These are phyloP conservation scores for Catostomus latipinnis DNA, from an alignment of 2,797 vertebrate genomes.

Conservation along the genomic window DNA sequence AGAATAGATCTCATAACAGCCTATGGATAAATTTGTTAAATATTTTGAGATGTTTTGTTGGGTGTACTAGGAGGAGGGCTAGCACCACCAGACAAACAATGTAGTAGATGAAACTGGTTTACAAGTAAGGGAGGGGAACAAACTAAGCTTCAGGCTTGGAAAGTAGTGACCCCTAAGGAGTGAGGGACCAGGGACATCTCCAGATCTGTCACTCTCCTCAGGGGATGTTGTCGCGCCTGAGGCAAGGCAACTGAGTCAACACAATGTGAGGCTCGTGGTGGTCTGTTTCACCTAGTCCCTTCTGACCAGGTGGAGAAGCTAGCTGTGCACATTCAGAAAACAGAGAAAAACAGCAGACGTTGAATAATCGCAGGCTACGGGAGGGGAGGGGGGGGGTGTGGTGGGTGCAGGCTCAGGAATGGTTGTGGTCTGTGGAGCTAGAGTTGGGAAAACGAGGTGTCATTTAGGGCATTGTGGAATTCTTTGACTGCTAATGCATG, in stretches of 20 bases:
- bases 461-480: slow-evolving; percentile 52
- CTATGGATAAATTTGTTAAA: slow-evolving; percentile 4
- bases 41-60: slow-evolving; percentile 17
- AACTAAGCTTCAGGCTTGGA: slow-evolving; percentile 68
- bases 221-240: slow-evolving; percentile 74
- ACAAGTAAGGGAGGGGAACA: slow-evolving; percentile 55
- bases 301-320: slow-evolving; percentile 63
- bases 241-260: slow-evolving; percentile 79
- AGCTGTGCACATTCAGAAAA: slow-evolving; percentile 68
- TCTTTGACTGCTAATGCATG: slow-evolving; percentile 46
- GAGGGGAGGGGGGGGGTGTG: slow-evolving; percentile 47
- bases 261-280: slow-evolving; percentile 60
- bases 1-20: background rate
- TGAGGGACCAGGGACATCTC: slow-evolving; percentile 57
- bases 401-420: slow-evolving; percentile 39
- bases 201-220: slow-evolving; percentile 68
- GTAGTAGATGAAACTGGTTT: slow-evolving; percentile 45
- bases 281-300: slow-evolving; percentile 63
- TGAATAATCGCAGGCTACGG: slow-evolving; percentile 66
- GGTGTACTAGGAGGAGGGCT: slow-evolving; percentile 33
- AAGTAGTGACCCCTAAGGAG: slow-evolving; percentile 56
- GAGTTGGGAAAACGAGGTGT: slow-evolving; percentile 52
- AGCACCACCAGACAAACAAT: slow-evolving; percentile 65
- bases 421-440: slow-evolving; percentile 51
- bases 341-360: slow-evolving; percentile 70